Conservation (phyloP, 2,797 vertebrate genomes). For the Gambusia yucatana region DNA sequence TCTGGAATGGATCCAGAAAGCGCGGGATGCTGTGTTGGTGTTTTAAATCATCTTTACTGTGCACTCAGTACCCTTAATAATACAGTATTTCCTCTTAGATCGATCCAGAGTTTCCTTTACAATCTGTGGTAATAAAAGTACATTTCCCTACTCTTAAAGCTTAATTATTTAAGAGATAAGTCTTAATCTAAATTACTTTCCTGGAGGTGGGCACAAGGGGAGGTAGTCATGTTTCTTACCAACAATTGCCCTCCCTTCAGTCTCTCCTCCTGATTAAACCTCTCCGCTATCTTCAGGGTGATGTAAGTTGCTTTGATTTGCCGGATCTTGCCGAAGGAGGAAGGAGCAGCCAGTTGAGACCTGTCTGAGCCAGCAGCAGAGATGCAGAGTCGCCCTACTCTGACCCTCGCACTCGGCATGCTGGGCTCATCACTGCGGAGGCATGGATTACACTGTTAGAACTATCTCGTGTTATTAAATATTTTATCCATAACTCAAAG, state of each 20-base stretch:
- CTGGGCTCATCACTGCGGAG: not conserved
- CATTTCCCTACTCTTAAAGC: constrained; percentile 45
- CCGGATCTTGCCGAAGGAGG: constrained; percentile 38
- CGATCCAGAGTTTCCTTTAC: not conserved
- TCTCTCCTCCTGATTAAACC: not conserved
- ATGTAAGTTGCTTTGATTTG: constrained; percentile 73
- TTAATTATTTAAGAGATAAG: not conserved
- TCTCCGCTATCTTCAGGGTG: constrained; percentile 57
- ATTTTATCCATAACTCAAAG: constrained; percentile 1
- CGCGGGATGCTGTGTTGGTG: not conserved
- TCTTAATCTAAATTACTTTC: not conserved
- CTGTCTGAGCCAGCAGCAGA: constrained; percentile 62
- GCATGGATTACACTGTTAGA: not conserved
- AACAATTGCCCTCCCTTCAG: not conserved
- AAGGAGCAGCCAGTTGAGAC: constrained; percentile 65
- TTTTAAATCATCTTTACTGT: not conserved
- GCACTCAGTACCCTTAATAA: not conserved
- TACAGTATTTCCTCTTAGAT: not conserved
- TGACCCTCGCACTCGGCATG: constrained; percentile 3
- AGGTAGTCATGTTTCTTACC: not conserved
- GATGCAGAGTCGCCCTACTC: constrained; percentile 23
- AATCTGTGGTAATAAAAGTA: constrained; percentile 54
- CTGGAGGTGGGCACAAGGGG: not conserved
- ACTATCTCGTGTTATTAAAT: not conserved
- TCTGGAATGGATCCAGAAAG: not conserved